Base-by-base conservation (phyloP, 37 sponge, comb jelly and placozoan species). In the Haliclona indistincta region DNA sequence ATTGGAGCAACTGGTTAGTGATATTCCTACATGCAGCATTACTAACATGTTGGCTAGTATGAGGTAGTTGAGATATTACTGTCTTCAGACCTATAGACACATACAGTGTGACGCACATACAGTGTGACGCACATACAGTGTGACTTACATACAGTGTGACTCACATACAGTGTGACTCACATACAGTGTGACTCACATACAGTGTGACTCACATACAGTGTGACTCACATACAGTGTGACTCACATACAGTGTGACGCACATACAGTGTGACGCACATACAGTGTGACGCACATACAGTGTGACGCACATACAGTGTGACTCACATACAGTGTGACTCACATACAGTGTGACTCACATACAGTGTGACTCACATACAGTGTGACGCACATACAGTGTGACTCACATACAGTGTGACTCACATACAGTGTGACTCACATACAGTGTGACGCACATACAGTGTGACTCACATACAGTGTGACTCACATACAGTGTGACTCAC, bases 31-130 rank as follows among this genome's bases (percentile, higher is more conserved):
- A 78, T 44, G 79, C 85, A 42, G 63, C 71, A 29, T 77, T 78
- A 41, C 86, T 80, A 32, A 88, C 83, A 23, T 47, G 53, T 28
- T 38, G 69, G 35, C 79, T 56, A 22, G 86, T 82, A 23, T 76
- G 68, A 38, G 91, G 86, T n/a, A 97, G 56, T 55, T 93, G 91
- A 38, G 83, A 75, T 10, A 97, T 97, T 37, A 97, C 93, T 26
- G 90, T 97, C 91, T 95, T 97, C 77, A 97, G 73, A 17, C 93
- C 98, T 83, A 68, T 51, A 20, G n/a, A 58, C 11, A n/a, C 11
- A 58, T n/a, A 58, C n/a, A n/a, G n/a, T n/a, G n/a, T 47, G 10
- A 47, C 51, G 10, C 13, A 17, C 15, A 17, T 15, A 17, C 10
- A 17, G 15, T 17, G 10, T 47, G 15, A 15, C 13, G 15, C 15